phyloP scores from a whole-genome alignment of 1,140 invertebrate species.

The Harpegnathos saltator region DNA sequence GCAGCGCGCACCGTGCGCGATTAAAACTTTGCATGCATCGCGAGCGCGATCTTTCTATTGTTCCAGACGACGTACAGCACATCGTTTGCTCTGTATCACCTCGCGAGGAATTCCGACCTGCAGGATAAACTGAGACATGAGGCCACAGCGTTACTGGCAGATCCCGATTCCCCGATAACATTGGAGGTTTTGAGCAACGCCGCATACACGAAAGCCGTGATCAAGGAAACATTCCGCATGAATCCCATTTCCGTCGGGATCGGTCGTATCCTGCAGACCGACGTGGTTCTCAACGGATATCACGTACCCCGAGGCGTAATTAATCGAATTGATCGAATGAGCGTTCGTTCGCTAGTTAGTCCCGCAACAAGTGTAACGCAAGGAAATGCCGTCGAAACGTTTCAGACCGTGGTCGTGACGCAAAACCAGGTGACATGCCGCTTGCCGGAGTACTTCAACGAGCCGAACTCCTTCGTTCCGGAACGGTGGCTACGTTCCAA shows the following conservation, averaged over 20 bases:
- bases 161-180: slow-evolving; percentile 86
- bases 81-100: slow-evolving; percentile 93
- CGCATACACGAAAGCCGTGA: slow-evolving; percentile 90
- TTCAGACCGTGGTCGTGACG: slow-evolving; percentile 94
- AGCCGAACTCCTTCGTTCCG: slow-evolving; percentile 90
- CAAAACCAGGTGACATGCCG: slow-evolving; percentile 94
- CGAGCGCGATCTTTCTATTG: neutral
- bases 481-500: slow-evolving; percentile 89
- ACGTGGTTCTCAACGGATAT: slow-evolving; percentile 93
- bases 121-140: slow-evolving; percentile 92
- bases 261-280: slow-evolving; percentile 91
- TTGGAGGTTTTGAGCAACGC: slow-evolving; percentile 88
- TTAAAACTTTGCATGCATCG: neutral
- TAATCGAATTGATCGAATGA: slow-evolving; percentile 3
- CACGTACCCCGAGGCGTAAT: slow-evolving; percentile 93
- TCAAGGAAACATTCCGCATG: slow-evolving; percentile 95
- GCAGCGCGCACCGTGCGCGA: neutral
- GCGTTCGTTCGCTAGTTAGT: too few relatives aligned
- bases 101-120: slow-evolving; percentile 90
- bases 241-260: slow-evolving; percentile 94
- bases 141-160: slow-evolving; percentile 86
- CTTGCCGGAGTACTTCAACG: slow-evolving; percentile 89
- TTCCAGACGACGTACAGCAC: slow-evolving; percentile 93
- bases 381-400: slow-evolving; percentile 68
- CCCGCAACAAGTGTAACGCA: neutral